A percentile compares a stretch with the other conserved stretches of the same genome.
phyloP scores from a whole-genome alignment of 2,113 vertebrate genomes.

The Rhineura floridana region DNA sequence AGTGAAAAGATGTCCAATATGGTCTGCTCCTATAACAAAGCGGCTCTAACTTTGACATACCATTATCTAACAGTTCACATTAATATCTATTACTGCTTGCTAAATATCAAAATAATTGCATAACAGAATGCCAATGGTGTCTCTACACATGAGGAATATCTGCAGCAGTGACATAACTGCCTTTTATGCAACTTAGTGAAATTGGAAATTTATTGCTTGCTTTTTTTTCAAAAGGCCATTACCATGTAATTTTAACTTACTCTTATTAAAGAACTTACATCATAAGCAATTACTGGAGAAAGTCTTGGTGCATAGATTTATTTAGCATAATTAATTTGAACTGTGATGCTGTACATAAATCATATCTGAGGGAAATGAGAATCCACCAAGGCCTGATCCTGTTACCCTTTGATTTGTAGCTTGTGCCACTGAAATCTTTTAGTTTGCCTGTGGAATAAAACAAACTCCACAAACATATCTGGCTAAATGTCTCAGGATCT shows the following conservation, averaged over 20 bases:
- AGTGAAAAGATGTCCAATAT: slow-evolving; percentile 42
- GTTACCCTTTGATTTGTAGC: slow-evolving; percentile 47
- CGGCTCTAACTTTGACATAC: background rate
- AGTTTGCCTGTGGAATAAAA: slow-evolving; percentile 55
- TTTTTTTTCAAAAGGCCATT: slow-evolving; percentile 45
- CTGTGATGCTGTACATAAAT: slow-evolving; percentile 47
- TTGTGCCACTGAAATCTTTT: rapidly evolving
- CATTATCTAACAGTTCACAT: slow-evolving; percentile 9
- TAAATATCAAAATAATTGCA: slow-evolving; percentile 56
- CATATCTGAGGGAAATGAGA: slow-evolving; percentile 51
- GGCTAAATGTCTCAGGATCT: slow-evolving; percentile 5
- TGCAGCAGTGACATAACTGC: slow-evolving; percentile 41
- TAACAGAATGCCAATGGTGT: slow-evolving; percentile 55
- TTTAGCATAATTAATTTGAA: slow-evolving; percentile 62
- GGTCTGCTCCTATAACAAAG: background rate
- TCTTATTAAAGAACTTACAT: slow-evolving; percentile 66
- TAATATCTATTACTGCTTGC: slow-evolving; percentile 34
- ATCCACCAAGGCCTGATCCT: slow-evolving; percentile 34
- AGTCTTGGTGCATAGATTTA: slow-evolving; percentile 52
- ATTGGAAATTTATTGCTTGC: slow-evolving; percentile 56
- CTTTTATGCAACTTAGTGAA: slow-evolving; percentile 43
- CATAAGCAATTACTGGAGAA: slow-evolving; percentile 60
- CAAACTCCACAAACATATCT: slow-evolving; percentile 50
- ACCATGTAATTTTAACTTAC: slow-evolving; percentile 64
- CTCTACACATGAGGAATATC: slow-evolving; percentile 48